Evolutionary conservation across 2,888 invertebrate genomes (phyloP), one percentile per base, ranked within the genome.

Genomic region (Formica aserva): DNA sequence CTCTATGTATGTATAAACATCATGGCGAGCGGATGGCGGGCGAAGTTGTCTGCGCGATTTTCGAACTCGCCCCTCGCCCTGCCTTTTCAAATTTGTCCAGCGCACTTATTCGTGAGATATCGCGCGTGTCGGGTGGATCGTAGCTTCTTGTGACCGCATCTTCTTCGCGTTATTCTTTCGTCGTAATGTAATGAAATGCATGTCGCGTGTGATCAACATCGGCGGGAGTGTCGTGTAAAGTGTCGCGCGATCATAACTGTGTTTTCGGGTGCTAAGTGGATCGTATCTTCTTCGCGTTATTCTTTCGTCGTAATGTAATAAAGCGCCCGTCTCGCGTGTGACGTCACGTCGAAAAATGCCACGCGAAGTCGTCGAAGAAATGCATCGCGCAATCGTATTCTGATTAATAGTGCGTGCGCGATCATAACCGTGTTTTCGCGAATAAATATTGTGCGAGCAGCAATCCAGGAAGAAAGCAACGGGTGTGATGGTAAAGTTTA

Each of bases 41-140:
- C 38, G 66, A 67, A 67, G 41, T 67, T 67, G 18, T 5, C 29
- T 26, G 41, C 67, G 67, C 41, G 26, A 45, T 67, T 3, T 29
- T 26, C 11, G 18, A 67, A 45, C 18, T 69, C 1, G 4, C 32
- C 29, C 45, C 18, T 69, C 1, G 4, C 32, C 48, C 67, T 29
- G 6, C 3, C 18, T 48, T 45, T n/a, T 18, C 18, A 6, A 35
- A 35, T 35, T 35, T 35, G 29, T n/a, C 8, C 67, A 1, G 15
- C 4, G 9, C 15, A 8, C n/a, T 32, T n/a, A 38, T 45, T 48
- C 3, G n/a, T 26, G 15, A 15, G 26, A 45, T 15, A 11, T 48
- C 29, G 9, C 11, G 45, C 13, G 18, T n/a, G 3, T 1, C 13
- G 32, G 5, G 1, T 35, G 35, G 35, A 35, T 35, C 6, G 35